Percentiles rank a stretch among this genome's conserved stretches.
Evolutionary conservation across 2,888 invertebrate species (phyloP).

Genomic region (Drosophila paramelanica): DNA sequence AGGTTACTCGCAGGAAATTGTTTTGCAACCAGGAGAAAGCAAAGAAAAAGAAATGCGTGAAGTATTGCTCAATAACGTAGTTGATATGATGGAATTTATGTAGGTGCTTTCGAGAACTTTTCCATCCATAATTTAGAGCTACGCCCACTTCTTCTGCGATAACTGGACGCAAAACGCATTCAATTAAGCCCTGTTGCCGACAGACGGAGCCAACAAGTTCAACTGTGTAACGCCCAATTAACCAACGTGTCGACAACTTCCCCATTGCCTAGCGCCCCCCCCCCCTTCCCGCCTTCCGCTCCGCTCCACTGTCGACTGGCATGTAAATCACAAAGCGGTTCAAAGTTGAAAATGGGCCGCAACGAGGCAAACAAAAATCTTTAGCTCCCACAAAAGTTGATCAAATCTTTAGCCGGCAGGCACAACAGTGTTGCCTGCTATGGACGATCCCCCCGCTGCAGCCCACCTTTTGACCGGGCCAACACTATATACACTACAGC

Average conservation of each 20-base stretch:
- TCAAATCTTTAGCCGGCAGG: constrained; percentile 57
- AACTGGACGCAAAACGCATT: constrained; percentile 28
- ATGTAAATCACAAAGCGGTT: constrained; percentile 74
- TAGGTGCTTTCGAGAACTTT: background rate
- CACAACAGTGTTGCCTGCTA: constrained; percentile 2
- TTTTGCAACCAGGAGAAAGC: background rate
- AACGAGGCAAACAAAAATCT: constrained; percentile 62
- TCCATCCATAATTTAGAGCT: constrained; percentile 14
- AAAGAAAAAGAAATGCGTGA: background rate
- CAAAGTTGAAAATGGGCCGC: constrained; percentile 71
- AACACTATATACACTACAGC: constrained; percentile 15
- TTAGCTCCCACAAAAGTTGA: constrained; percentile 60
- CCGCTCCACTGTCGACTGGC: constrained; percentile 34
- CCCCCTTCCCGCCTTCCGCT: background rate
- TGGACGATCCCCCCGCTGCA: background rate
- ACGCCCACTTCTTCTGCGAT: constrained; percentile 3
- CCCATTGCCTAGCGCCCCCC: constrained; percentile 10
- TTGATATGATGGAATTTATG: too few species aligned
- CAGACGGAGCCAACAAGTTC: constrained; percentile 45
- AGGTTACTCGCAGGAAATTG: background rate
- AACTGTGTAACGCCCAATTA: constrained; percentile 64
- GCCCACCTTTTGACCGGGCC: background rate
- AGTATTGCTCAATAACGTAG: too few species aligned
- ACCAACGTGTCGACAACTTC: constrained; percentile 68
- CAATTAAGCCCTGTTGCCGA: constrained; percentile 37